Conservation (phyloP, 2,888 invertebrate genomes). For the Limnephilus rhombicus region DNA sequence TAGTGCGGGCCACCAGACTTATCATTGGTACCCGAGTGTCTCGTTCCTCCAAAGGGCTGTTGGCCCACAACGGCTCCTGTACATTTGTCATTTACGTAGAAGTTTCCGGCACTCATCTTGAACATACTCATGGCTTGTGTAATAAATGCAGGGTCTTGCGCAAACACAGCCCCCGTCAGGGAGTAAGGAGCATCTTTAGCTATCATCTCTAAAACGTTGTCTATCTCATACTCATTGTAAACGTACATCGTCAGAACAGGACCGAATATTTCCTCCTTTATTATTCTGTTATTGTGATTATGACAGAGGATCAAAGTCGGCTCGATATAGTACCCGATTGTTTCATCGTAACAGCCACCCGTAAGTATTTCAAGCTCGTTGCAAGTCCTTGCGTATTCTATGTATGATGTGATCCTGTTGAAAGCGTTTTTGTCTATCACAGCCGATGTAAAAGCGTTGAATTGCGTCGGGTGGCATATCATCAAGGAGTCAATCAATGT, state of each 20-base stretch:
- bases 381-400: constrained; percentile 90
- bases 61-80: constrained; percentile 99
- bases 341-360: constrained; percentile 92
- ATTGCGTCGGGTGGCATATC: constrained; percentile 92
- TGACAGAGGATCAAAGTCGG: constrained; percentile 94
- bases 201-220: constrained; percentile 84
- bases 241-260: constrained; percentile 94
- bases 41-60: constrained; percentile 98
- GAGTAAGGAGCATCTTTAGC: constrained; percentile 91
- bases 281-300: constrained; percentile 91
- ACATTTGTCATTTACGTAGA: constrained; percentile 98
- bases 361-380: constrained; percentile 86
- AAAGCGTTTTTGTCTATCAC: constrained; percentile 98
- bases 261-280: constrained; percentile 98
- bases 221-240: constrained; percentile 88
- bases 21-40: constrained; percentile 98
- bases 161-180: constrained; percentile 96
- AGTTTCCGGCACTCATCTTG: constrained; percentile 96
- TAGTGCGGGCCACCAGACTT: constrained; percentile 99
- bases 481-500: constrained; percentile 85
- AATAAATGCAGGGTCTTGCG: constrained; percentile 89
- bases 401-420: constrained; percentile 90
- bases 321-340: constrained; percentile 93
- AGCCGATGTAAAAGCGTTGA: constrained; percentile 91
- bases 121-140: constrained; percentile 87